These are phyloP conservation scores for Steinernema khuongi DNA, from an alignment of 1,140 invertebrate genomes.

Conservation along the genomic window DNA sequence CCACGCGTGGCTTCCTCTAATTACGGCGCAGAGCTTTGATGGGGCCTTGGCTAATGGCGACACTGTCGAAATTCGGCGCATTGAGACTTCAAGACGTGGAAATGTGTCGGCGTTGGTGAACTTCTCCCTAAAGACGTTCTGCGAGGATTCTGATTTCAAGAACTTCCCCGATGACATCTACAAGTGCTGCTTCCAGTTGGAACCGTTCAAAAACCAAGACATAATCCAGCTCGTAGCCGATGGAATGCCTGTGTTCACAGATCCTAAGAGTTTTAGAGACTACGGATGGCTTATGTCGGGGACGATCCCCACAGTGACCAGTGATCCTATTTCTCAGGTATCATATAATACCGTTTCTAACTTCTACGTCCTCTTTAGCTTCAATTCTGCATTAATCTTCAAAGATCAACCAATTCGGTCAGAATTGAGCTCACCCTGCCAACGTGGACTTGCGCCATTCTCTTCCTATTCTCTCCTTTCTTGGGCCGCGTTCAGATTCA, in stretches of 20 bases:
- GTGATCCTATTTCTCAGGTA: conserved; percentile 49
- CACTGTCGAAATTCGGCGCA: conserved; percentile 49
- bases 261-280: conserved; percentile 57
- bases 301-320: conserved; percentile 47
- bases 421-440: conserved; percentile 51
- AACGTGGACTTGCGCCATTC: conserved; percentile 43
- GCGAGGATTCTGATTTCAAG: conserved; percentile 54
- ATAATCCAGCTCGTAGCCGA: conserved; percentile 49
- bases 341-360: conserved; percentile 7
- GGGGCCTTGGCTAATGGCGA: conserved; percentile 52
- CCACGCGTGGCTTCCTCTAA: conserved; percentile 52
- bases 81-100: conserved; percentile 46
- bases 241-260: conserved; percentile 54
- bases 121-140: conserved; percentile 54
- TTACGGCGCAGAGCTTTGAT: conserved; percentile 42
- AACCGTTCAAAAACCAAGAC: conserved; percentile 52
- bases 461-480: conserved; percentile 54
- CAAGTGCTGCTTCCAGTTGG: conserved; percentile 56
- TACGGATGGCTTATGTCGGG: conserved; percentile 55
- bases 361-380: conserved; percentile 30
- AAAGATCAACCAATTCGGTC: conserved; percentile 47
- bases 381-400: conserved; percentile 56
- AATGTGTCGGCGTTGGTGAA: conserved; percentile 52
- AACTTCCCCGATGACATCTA: conserved; percentile 56
- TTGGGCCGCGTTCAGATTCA: conserved; percentile 48